Evolutionary conservation across 2,888 invertebrate species (phyloP).

Genomic region (Calameuta idolon): DNA sequence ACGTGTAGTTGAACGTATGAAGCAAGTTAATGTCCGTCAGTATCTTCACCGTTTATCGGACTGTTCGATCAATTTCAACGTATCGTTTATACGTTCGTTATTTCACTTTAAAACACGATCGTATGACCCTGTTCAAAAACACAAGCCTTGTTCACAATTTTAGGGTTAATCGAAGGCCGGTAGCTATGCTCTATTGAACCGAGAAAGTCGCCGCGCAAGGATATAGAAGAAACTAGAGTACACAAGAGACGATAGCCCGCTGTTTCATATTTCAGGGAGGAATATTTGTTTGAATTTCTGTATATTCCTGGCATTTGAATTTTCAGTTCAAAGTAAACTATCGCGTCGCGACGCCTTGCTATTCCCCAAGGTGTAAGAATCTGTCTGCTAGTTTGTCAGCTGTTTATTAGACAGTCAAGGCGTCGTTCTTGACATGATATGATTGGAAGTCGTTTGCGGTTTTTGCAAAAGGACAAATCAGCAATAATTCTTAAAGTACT

Average conservation of each 20-base stretch:
- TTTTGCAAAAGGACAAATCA: background rate
- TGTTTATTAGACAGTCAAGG: background rate
- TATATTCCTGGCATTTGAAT: background rate
- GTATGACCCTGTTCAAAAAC: background rate
- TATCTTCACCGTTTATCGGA: background rate
- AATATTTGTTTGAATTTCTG: background rate
- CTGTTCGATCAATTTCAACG: background rate
- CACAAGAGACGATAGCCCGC: background rate
- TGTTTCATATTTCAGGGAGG: background rate
- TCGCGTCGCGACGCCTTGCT: background rate
- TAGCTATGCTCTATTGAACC: slow-evolving; percentile 30
- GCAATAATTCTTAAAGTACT: background rate
- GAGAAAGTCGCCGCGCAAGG: background rate
- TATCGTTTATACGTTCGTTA: background rate
- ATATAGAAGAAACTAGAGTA: background rate
- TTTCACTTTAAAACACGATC: background rate
- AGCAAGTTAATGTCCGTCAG: background rate
- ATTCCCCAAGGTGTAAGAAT: background rate
- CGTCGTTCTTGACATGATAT: background rate
- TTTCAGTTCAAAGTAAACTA: background rate
- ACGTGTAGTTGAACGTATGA: background rate
- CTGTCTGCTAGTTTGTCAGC: background rate
- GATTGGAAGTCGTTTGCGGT: background rate
- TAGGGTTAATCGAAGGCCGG: slow-evolving; percentile 27
- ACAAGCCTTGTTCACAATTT: background rate